Percentiles rank a stretch among this genome's conserved stretches.
Evolutionary conservation across 30 jellyfish, hydroid and myxozoan genomes (phyloP).

Genomic region (Chrysaora quinquecirrha): DNA sequence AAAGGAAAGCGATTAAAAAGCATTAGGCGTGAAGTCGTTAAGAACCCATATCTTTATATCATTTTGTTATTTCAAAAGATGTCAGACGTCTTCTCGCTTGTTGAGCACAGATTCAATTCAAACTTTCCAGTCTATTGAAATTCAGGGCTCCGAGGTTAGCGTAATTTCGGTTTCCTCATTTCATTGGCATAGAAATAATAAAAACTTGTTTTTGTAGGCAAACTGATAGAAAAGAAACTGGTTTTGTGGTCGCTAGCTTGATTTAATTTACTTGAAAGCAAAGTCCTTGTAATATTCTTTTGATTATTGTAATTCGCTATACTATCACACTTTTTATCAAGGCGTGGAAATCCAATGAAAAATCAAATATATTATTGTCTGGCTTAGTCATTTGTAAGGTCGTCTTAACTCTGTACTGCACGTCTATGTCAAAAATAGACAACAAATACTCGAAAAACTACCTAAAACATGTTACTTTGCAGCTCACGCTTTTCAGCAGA

Average conservation of each 20-base stretch:
- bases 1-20: neutral
- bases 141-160: neutral
- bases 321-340: neutral
- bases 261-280: neutral
- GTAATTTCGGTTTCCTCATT: neutral
- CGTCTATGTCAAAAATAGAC: no score
- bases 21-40: slow-evolving; percentile 17
- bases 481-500: no score
- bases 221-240: neutral
- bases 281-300: no score
- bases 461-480: no score
- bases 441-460: no score
- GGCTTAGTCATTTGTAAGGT: no score
- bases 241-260: slow-evolving; percentile 10
- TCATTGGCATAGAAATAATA: neutral
- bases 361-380: no score
- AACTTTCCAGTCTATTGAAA: neutral
- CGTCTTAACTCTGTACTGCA: no score
- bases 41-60: neutral
- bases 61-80: neutral
- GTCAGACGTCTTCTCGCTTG: slow-evolving; percentile 44
- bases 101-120: slow-evolving; percentile 44
- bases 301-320: no score
- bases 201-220: neutral
- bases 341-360: neutral